Evolutionary conservation across 2,888 invertebrate genomes (phyloP), one percentile per base, ranked within the genome.

Genomic region (Arrhopalites spinosus): DNA sequence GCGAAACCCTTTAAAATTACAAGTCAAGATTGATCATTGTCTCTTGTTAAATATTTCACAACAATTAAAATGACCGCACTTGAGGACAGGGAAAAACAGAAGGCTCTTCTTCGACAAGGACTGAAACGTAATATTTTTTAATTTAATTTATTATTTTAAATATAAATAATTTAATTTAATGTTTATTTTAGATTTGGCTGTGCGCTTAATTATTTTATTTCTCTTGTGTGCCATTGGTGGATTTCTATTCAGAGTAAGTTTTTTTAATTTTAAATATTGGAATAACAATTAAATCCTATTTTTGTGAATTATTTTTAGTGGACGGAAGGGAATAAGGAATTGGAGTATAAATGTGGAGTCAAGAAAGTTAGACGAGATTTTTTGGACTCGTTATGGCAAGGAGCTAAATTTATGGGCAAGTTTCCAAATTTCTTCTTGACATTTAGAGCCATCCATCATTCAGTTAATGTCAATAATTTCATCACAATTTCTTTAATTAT

Each of bases 341-440:
- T 92, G 78, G 91, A 91, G 79, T 94, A 93, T 86, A 95, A 95
- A 86, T 94, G 94, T 84, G 93, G 93, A 11, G 93, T 94, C 61
- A 93, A 94, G 83, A 88, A 92, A 83, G 93, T 95, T 0, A 94
- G 94, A 84, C 87, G 95, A 5, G 80, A 80, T 85, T 94, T 95
- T 81, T 90, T 95, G 76, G 94, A 94, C 83, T 88, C 89, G 78
- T 87, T 96, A 59, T 94, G 95, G 94, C 87, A 89, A 72, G 77
- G 70, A 27, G 94, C 93, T 85, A 93, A 93, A 85, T 91, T 91
- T 84, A 87, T 94, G 86, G 89, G 91, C 73, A 94, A 94, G 85
- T 69, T 94, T 36, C 11, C 11, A 36, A 36, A 36, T n/a, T n/a
- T n/a, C n/a, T n/a, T n/a, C n/a, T n/a, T n/a, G n/a, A n/a, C n/a